Base-by-base conservation (phyloP, 30 jellyfish, hydroid and myxozoan species). In the Cassiopea andromeda region DNA sequence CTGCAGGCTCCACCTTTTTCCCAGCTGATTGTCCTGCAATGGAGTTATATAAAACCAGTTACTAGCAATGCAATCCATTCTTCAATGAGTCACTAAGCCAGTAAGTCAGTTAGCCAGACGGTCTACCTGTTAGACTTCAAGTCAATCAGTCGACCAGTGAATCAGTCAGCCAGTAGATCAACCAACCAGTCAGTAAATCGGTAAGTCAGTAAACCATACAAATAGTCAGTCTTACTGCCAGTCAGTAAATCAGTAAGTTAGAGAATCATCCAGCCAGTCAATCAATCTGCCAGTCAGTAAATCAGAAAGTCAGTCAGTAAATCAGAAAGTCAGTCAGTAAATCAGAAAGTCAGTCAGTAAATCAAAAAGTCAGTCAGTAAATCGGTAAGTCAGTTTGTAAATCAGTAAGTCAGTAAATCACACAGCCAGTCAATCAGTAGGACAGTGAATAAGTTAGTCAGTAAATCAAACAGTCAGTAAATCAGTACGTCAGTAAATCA, bases 21-120 rank as follows among this genome's bases (percentile, higher is more conserved):
- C 66, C 85, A 44, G 80, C n/a, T 16, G 94, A 78, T 16, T 84
- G 90, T 1, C 87, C 94, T 77, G 49, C 15, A 48, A 50, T 14
- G 70, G 73, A 77, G 73, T 8, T 3, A 61, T 8, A 61, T 61
- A 61, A 61, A 3, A 8, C 14, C 7, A 61, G 7, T 3, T 8
- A 61, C 2, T 61, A 61, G 13, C 14, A 61, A 61, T 8, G 2
- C 4, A 13, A 61, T 61, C 3, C 2, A 61, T 3, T 8, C 7
- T 8, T 3, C 7, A 3, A 61, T 61, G 18, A 57, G 44, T 27
- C n/a, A 72, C 9, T 17, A 70, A n/a, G 46, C 1, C 14, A 17
- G 27, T 70, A 6, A 69, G 9, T 43, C 48, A 7, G 7, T 69
- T 69, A 69, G 48, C 7, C 68, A 75, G 46, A 19, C 6, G 17